phyloP scores from a whole-genome alignment of 2,888 invertebrate species.

The Amaurobius ferox region DNA sequence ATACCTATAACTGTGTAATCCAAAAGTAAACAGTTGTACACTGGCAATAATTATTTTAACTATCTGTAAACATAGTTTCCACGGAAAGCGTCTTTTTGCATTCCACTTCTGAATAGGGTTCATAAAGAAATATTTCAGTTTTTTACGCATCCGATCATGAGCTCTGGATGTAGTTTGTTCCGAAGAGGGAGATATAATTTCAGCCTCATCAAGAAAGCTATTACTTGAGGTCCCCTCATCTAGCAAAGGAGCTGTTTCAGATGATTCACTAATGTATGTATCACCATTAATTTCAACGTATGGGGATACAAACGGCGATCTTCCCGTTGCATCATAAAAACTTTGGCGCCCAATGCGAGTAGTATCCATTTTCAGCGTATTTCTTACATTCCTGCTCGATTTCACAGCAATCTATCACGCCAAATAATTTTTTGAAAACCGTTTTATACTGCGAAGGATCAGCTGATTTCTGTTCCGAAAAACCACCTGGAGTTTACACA shows the following conservation, averaged over 20 bases:
- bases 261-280: neutral
- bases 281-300: constrained; percentile 50
- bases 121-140: constrained; percentile 95
- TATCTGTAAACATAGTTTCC: constrained; percentile 95
- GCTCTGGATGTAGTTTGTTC: neutral
- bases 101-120: constrained; percentile 98
- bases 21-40: constrained; percentile 94
- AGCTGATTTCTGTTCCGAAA: neutral
- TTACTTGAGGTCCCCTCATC: constrained; percentile 25
- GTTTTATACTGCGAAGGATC: neutral
- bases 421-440: neutral
- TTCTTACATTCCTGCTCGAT: constrained; percentile 15
- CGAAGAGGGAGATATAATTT: constrained; percentile 36
- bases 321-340: neutral
- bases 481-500: neutral
- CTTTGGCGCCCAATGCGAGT: neutral
- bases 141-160: constrained; percentile 76
- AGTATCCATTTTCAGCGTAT: constrained; percentile 21
- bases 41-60: constrained; percentile 97
- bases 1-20: constrained; percentile 90
- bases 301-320: constrained; percentile 9
- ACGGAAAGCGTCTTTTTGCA: constrained; percentile 94
- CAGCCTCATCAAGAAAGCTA: constrained; percentile 59
- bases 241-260: neutral
- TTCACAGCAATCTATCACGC: neutral